These are phyloP conservation scores for Apis florea DNA, from an alignment of 1,140 invertebrate genomes.

Conservation along the genomic window DNA sequence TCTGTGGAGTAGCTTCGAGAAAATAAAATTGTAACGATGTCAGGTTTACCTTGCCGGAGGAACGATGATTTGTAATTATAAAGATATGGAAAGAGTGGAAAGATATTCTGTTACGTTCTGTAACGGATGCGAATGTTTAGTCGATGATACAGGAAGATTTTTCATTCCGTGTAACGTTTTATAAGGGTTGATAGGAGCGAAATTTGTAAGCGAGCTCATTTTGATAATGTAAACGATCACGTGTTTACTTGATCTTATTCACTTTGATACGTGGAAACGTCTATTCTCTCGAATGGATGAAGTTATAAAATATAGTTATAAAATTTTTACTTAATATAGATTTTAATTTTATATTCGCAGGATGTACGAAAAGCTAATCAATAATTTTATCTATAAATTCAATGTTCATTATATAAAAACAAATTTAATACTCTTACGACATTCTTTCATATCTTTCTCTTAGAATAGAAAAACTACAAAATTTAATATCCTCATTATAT, in stretches of 20 bases:
- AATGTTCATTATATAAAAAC: no score
- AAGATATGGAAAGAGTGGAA: background rate
- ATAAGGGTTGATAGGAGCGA: no score
- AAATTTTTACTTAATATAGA: no score
- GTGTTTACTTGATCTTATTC: background rate
- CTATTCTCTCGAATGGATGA: background rate
- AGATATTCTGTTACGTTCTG: background rate
- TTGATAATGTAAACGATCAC: background rate
- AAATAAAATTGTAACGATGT: background rate
- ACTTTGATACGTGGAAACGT: background rate
- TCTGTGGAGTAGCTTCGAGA: background rate
- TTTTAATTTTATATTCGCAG: no score
- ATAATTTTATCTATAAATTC: no score
- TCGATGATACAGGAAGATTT: background rate
- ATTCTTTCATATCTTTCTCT: no score
- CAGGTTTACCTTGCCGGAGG: background rate
- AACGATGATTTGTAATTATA: constrained; percentile 14
- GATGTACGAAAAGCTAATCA: no score
- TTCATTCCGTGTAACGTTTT: background rate
- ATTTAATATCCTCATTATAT: no score
- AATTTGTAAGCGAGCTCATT: constrained; percentile 1
- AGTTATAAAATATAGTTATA: no score
- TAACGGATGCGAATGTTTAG: background rate
- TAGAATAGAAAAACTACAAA: no score
- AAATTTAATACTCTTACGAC: no score